Evolutionary conservation across 2,888 invertebrate species (phyloP).

Genomic region (Calliscelio sp.): DNA sequence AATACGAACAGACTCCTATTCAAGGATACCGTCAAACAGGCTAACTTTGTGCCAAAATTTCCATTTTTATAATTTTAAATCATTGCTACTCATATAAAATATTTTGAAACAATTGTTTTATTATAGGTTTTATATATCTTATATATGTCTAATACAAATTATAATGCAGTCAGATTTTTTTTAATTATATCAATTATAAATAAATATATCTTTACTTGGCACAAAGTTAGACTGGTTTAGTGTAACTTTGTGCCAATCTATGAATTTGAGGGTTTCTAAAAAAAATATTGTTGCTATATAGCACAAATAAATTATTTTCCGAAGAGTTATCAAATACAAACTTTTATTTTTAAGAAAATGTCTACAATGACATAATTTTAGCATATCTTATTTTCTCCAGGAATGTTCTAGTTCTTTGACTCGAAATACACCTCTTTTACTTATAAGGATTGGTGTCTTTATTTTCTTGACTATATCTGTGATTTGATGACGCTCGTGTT

Average conservation of each 20-base stretch:
- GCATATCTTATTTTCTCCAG: no score
- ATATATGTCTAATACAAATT: neutral
- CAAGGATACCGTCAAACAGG: neutral
- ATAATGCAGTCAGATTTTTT: no score
- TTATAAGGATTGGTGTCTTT: neutral
- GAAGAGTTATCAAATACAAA: no score
- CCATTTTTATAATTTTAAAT: neutral
- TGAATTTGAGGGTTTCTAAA: no score
- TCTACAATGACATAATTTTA: no score
- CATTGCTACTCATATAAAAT: neutral
- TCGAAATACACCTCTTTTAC: neutral
- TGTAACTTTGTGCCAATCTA: no score
- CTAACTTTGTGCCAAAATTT: slow-evolving; percentile 7
- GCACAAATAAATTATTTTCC: no score
- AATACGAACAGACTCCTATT: slow-evolving; percentile 2
- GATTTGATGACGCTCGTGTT: neutral
- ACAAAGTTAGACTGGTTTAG: neutral
- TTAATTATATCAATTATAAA: neutral
- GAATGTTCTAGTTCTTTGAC: no score
- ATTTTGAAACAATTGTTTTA: neutral
- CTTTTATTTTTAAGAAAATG: neutral
- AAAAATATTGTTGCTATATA: no score
- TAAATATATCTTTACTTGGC: neutral
- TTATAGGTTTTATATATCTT: neutral
- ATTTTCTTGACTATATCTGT: neutral